Conservation (phyloP, 2,888 invertebrate genomes). For the Unio delphinus region DNA sequence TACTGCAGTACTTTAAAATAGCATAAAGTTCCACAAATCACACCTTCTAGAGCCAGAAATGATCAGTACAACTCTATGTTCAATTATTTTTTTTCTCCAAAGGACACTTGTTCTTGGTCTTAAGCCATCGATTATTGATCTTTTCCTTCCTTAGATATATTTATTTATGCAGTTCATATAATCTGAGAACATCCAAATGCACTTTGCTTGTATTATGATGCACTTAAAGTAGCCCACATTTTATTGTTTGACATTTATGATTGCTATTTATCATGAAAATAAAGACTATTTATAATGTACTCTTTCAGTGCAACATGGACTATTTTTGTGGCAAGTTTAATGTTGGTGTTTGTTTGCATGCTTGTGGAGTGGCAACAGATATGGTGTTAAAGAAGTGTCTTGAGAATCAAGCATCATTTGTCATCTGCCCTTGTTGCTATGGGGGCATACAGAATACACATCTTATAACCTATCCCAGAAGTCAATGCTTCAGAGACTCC, state of each 20-base stretch:
- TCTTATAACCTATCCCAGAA: slow-evolving; percentile 86
- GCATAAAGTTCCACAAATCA: background rate
- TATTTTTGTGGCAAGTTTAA: slow-evolving; percentile 86
- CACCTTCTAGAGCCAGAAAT: background rate
- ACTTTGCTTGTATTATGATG: background rate
- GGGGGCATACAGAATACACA: slow-evolving; percentile 88
- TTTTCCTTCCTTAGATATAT: too few relatives aligned
- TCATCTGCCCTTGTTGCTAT: slow-evolving; percentile 95
- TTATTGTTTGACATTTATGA: background rate
- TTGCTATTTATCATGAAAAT: background rate
- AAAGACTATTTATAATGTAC: background rate
- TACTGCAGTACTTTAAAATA: too few relatives aligned
- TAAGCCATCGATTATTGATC: too few relatives aligned
- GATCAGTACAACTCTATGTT: too few relatives aligned
- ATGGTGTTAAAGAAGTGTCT: slow-evolving; percentile 90
- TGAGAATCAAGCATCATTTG: slow-evolving; percentile 83
- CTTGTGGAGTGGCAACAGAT: slow-evolving; percentile 95
- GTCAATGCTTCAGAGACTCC: slow-evolving; percentile 69
- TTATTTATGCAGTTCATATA: background rate
- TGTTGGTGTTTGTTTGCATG: slow-evolving; percentile 91
- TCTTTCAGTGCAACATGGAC: slow-evolving; percentile 87
- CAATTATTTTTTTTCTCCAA: too few relatives aligned
- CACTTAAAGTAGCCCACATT: background rate
- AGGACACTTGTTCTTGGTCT: too few relatives aligned
- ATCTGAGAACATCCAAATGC: too few relatives aligned